Percentiles rank a stretch among this genome's conserved stretches.
phyloP scores from a whole-genome alignment of 92 coral and sea anemone genomes.

The Chrysogorgia sp. region DNA sequence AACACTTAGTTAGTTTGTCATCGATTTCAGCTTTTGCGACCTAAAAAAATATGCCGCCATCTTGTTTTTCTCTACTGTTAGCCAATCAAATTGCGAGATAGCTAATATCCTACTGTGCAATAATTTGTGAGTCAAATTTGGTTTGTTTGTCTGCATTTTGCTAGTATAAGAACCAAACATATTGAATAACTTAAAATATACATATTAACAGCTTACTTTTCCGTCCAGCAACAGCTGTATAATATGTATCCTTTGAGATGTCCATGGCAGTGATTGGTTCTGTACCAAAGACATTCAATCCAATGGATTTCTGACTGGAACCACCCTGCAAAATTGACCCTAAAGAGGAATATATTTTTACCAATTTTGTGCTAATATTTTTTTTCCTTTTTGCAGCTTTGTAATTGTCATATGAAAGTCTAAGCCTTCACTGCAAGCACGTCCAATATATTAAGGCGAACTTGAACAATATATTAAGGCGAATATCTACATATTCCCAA shows the following conservation, averaged over 20 bases:
- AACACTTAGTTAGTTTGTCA: no score
- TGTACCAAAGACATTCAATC: slow-evolving; percentile 33
- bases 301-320: slow-evolving; percentile 18
- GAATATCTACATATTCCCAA: no score
- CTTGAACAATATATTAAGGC: no score
- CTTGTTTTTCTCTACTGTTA: no score
- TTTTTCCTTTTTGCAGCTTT: not conserved
- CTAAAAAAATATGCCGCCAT: no score
- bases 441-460: not conserved
- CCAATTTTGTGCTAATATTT: not conserved
- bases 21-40: no score
- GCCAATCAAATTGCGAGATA: no score
- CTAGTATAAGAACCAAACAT: no score
- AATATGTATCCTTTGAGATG: slow-evolving; percentile 78
- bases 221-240: slow-evolving; percentile 96
- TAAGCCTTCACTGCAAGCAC: not conserved
- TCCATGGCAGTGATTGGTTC: slow-evolving; percentile 83
- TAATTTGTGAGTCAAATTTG: no score
- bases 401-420: not conserved
- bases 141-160: no score
- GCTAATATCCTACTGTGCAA: no score
- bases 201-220: slow-evolving; percentile 62
- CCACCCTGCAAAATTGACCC: not conserved
- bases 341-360: not conserved
- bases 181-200: no score